Evolutionary conservation across 64 coral and sea anemone genomes (phyloP).

Genomic region (Porites lutea): DNA sequence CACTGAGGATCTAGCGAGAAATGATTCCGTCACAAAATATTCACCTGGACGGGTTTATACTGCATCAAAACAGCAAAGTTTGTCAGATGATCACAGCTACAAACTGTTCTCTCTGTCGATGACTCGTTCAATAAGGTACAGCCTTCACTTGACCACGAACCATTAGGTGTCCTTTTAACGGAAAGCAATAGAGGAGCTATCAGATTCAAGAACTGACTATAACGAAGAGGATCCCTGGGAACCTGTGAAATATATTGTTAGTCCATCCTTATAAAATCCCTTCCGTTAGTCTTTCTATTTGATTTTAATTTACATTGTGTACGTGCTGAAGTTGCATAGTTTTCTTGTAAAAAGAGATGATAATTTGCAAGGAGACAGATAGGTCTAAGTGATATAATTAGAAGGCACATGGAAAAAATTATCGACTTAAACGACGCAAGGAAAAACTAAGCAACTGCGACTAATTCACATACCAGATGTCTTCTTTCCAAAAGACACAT

Average conservation of each 20-base stretch:
- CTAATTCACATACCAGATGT: background rate
- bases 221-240: background rate
- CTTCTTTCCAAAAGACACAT: constrained; percentile 13
- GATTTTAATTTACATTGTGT: too few relatives aligned
- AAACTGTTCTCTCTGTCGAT: constrained; percentile 33
- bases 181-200: background rate
- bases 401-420: background rate
- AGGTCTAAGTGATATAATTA: too few relatives aligned
- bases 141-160: constrained; percentile 69
- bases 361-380: too few relatives aligned
- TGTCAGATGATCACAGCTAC: constrained; percentile 80
- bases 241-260: too few relatives aligned
- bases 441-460: background rate
- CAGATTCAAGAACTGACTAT: background rate
- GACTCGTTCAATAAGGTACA: constrained; percentile 31
- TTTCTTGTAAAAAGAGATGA: too few relatives aligned
- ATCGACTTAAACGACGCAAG: background rate
- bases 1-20: too few relatives aligned
- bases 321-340: too few relatives aligned
- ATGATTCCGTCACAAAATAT: too few relatives aligned
- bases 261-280: too few relatives aligned
- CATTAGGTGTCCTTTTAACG: background rate
- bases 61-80: constrained; percentile 90
- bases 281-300: too few relatives aligned
- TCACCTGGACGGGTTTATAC: background rate